A percentile compares a stretch with the other conserved stretches of the same genome.
Evolutionary conservation across 2,113 vertebrate genomes (phyloP).

Genomic region (Sylvietta virens): DNA sequence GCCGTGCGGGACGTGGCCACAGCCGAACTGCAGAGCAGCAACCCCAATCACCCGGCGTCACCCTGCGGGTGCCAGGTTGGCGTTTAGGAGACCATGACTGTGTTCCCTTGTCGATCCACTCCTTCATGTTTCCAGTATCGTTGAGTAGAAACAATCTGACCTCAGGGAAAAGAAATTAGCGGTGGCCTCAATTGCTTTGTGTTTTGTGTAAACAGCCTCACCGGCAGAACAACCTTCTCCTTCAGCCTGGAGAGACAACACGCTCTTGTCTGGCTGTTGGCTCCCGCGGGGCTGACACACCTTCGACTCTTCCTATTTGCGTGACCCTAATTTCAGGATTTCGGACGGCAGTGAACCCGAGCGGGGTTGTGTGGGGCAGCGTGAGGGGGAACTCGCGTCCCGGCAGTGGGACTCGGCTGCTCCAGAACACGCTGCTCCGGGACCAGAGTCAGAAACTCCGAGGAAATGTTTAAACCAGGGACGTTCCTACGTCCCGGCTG

Average conservation of each 20-base stretch:
- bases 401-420: background rate
- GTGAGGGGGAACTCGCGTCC: background rate
- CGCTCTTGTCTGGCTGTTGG: background rate
- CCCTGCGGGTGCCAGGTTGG: background rate
- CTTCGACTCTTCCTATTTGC: background rate
- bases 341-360: background rate
- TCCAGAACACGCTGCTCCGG: background rate
- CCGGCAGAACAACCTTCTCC: background rate
- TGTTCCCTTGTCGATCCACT: background rate
- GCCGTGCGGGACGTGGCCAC: background rate
- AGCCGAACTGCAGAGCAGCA: background rate
- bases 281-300: background rate
- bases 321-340: background rate
- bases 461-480: background rate
- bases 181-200: background rate
- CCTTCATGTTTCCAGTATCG: background rate
- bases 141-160: conserved; percentile 49
- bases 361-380: background rate
- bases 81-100: background rate
- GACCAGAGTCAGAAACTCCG: background rate
- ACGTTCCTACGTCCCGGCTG: fast-evolving
- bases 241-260: background rate
- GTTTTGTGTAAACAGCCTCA: conserved; percentile 56
- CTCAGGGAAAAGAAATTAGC: conserved; percentile 42
- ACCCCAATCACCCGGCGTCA: background rate